Evolutionary conservation across 1,140 invertebrate species (phyloP), one percentile per base, ranked within the genome.

Genomic region (Drosophila nasuta): DNA sequence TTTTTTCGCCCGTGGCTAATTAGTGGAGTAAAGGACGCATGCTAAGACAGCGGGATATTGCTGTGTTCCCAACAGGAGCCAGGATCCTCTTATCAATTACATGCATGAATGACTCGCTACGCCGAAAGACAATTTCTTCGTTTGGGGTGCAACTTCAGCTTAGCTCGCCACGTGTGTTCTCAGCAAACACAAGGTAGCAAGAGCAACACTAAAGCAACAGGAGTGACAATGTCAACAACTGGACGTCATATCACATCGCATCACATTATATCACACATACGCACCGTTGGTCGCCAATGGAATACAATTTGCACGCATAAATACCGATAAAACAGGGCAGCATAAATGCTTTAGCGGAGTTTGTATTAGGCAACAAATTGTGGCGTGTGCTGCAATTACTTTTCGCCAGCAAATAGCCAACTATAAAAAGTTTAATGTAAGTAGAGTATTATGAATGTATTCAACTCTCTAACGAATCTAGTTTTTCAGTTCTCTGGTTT

Each of bases 1-100:
- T 51, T 38, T 35, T 13, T 17, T 17, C 1, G 8, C 52, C 7
- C 43, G 20, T 59, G 54, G 54, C 64, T 73, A 74, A 74, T 74
- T 68, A 67, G 30, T 17, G 2, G 28, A 69, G 20, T 52, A 45
- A 68, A 46, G 25, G 35, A 30, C 43, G 33, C 58, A 28, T 33
- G 58, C 38, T 33, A 43, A 52, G 20, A 60, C 25, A 49, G 25
- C 56, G 35, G 10, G n/a, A n/a, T 43, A 43, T 4, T 13, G 4
- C 41, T 41, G 38, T 41, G 38, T 28, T 33, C 57, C 10, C 56
- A 45, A 59, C 49, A 74, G 45, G 43, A 17, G 33, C 7, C 35
- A 30, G 72, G 68, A 75, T 82, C 52, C 69, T 52, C 82, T 82
- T 78, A 82, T 82, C 80, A 82, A 82, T 82, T 78, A 82, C 79